phyloP scores from a whole-genome alignment of 2,888 invertebrate species.

The Thereva nobilitata region DNA sequence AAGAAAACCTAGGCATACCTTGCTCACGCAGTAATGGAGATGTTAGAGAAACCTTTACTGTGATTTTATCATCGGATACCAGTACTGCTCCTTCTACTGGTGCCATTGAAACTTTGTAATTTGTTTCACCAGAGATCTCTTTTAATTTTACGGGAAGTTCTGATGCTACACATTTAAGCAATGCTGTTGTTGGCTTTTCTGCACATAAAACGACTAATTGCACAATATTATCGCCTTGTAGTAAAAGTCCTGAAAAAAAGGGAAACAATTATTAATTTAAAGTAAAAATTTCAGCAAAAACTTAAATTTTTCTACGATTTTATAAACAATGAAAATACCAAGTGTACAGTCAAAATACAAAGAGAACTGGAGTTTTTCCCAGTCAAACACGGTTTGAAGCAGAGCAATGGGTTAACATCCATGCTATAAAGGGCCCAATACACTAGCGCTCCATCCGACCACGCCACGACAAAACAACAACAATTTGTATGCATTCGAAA shows the following conservation, averaged over 20 bases:
- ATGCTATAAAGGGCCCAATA: too few species aligned
- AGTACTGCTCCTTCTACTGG: constrained; percentile 84
- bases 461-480: too few species aligned
- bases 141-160: constrained; percentile 81
- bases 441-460: too few species aligned
- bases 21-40: constrained; percentile 91
- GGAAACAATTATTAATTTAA: not conserved
- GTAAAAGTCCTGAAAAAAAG: constrained; percentile 70
- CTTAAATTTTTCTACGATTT: too few species aligned
- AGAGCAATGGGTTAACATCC: too few species aligned
- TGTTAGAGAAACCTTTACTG: constrained; percentile 86
- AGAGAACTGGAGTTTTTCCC: too few species aligned
- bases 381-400: too few species aligned
- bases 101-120: constrained; percentile 81
- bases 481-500: too few species aligned
- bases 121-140: constrained; percentile 71
- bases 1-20: constrained; percentile 58
- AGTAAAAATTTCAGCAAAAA: not conserved
- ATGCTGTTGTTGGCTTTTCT: constrained; percentile 86
- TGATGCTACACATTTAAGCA: constrained; percentile 85
- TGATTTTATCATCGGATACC: constrained; percentile 77
- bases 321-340: too few species aligned
- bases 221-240: constrained; percentile 87
- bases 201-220: constrained; percentile 93
- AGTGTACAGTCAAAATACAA: too few species aligned